Conservation (phyloP, 1,140 invertebrate genomes). For the Orius insidiosus region DNA sequence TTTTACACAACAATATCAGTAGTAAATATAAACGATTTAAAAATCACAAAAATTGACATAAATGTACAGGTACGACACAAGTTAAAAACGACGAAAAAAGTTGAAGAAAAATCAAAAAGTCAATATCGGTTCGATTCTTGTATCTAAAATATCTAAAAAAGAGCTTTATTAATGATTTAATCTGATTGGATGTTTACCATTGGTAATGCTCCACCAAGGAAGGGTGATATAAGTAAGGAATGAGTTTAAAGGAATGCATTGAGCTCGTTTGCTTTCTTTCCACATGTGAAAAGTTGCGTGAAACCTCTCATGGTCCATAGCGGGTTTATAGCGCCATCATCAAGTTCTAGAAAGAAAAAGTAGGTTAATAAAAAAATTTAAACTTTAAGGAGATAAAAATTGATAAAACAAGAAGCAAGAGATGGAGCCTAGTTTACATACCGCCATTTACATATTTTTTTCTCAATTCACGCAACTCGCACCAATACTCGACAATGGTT, state of each 20-base stretch:
- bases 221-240: conserved; percentile 94
- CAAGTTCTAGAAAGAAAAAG: conserved; percentile 45
- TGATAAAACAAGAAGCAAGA: conserved; percentile 5
- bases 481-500: conserved; percentile 69
- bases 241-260: conserved; percentile 83
- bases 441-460: conserved; percentile 19
- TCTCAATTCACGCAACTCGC: conserved; percentile 42
- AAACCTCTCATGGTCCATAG: conserved; percentile 87
- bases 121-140: conserved; percentile 68
- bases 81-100: neutral
- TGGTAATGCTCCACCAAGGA: conserved; percentile 94
- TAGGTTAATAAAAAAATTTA: neutral
- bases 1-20: too few relatives aligned
- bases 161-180: conserved; percentile 17
- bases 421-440: neutral
- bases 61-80: conserved; percentile 11
- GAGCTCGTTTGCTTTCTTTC: conserved; percentile 85
- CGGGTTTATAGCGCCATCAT: conserved; percentile 81
- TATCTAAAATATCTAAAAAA: conserved; percentile 63
- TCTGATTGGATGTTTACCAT: conserved; percentile 33
- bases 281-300: conserved; percentile 93
- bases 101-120: conserved; percentile 48
- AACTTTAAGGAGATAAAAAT: conserved; percentile 9
- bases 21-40: neutral
- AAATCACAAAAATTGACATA: conserved; percentile 11